Percentiles rank a stretch among this genome's conserved stretches.
phyloP scores from a whole-genome alignment of 2,797 vertebrate genomes.

The Sebastes hubbsi region DNA sequence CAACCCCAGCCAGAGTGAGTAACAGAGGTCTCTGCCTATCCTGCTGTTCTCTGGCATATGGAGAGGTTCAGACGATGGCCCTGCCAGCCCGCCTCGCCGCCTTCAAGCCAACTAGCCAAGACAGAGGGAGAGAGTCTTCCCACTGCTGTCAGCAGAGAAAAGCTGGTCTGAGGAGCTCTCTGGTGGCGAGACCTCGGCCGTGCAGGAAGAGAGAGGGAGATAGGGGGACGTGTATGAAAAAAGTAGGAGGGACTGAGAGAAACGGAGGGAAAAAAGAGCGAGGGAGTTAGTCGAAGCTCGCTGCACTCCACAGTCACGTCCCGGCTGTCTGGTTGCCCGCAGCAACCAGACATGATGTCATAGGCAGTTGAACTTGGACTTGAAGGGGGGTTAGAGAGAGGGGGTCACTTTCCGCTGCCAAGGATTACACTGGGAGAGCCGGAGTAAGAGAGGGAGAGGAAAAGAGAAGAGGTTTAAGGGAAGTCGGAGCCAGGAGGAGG shows the following conservation, averaged over 20 bases:
- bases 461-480: slow-evolving; percentile 53
- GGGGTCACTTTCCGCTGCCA: slow-evolving; percentile 80
- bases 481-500: slow-evolving; percentile 63
- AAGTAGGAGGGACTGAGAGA: slow-evolving; percentile 49
- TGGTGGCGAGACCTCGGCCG: slow-evolving; percentile 63
- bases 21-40: slow-evolving; percentile 71
- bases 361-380: slow-evolving; percentile 91
- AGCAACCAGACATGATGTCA: slow-evolving; percentile 96
- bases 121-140: slow-evolving; percentile 60
- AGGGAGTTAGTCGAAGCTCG: slow-evolving; percentile 75
- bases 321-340: slow-evolving; percentile 89
- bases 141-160: slow-evolving; percentile 55
- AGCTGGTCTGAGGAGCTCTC: slow-evolving; percentile 77
- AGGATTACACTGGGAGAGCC: slow-evolving; percentile 75
- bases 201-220: slow-evolving; percentile 57
- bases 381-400: slow-evolving; percentile 67
- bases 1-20: slow-evolving; percentile 65
- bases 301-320: slow-evolving; percentile 89
- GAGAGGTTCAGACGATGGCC: slow-evolving; percentile 69
- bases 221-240: slow-evolving; percentile 37
- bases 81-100: slow-evolving; percentile 69
- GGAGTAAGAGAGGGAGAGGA: slow-evolving; percentile 55
- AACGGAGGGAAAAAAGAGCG: slow-evolving; percentile 53
- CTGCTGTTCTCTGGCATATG: slow-evolving; percentile 80
- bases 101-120: slow-evolving; percentile 70